Evolutionary conservation across 1,140 invertebrate species (phyloP), one percentile per base, ranked within the genome.

Genomic region (Arion vulgaris): DNA sequence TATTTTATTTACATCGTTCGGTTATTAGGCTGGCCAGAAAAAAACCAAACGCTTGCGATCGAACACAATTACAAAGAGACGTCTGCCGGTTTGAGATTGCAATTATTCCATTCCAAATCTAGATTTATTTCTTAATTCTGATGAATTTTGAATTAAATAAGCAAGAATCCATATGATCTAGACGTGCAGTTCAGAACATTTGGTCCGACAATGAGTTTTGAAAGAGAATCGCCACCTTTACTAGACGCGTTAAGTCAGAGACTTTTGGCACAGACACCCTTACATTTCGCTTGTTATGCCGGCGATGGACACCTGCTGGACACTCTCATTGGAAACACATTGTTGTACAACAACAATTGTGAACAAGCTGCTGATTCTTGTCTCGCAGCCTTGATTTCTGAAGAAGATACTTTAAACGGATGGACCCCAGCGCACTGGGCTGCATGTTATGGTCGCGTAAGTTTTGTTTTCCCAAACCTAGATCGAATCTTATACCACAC

Each of bases 391-490:
- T 23, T 71, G 68, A 45, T 81, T 73, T 72, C 68, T 17, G 79
- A 81, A 38, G 79, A 81, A 73, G 79, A 81, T 73, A 32, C 41
- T 17, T 11, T 81, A 5, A 81, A 81, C 28, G 79, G 79, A 4
- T 81, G 79, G 79, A 81, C 79, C 51, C 79, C 79, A 71, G 79
- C 79, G 19, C 79, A 81, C 51, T 81, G 79, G 79, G 79, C 79
- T n/a, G 79, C 79, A 23, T 81, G 49, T 73, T 81, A 81, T 73
- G 79, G 79, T 7, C 79, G 73, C 38, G 79, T 81, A 51, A 69
- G 62, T 62, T 49, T 11, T n/a, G n/a, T n/a, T n/a, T n/a, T n/a
- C n/a, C n/a, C n/a, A n/a, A n/a, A n/a, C n/a, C n/a, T n/a, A n/a
- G n/a, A n/a, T n/a, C n/a, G n/a, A n/a, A n/a, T n/a, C n/a, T n/a